Evolutionary conservation across 2,797 vertebrate species (phyloP), one percentile per base, ranked within the genome.

Genomic region (Clarias pachynema): DNA sequence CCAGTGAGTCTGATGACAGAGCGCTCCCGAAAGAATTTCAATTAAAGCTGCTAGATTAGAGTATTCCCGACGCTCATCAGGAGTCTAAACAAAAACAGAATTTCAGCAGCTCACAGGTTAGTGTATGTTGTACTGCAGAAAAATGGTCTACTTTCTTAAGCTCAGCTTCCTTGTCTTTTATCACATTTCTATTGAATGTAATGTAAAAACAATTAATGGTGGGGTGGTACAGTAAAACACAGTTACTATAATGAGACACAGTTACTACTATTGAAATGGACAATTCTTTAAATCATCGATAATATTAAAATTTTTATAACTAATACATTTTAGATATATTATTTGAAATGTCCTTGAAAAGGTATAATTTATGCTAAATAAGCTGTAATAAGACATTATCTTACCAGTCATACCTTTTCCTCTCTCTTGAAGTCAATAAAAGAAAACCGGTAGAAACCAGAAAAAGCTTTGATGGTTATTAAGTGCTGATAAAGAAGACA

Each of bases 21-120:
- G 62, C 34, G 75, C 68, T 86, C 69, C 85, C 53, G 62, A 77
- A 80, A 69, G 29, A 84, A 88, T 88, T 77, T 60, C 84, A 73
- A 82, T 85, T 81, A 81, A 74, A 66, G 78, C 40, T 63, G 12
- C 37, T 14, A 53, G 78, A 85, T 80, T 53, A 63, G 77, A 85
- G 59, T 81, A 80, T 53, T 80, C 34, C 79, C 26, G 63, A 60
- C 12, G 53, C 69, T 63, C 57, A 29, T 84, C 56, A 79, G 31
- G 66, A 5, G 26, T 70, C 37, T 80, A 79, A 44, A 70, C 34
- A 79, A 85, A 80, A 63, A 20, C 5, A 26, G n/a, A 68, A 79
- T 69, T 14, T 29, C 66, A 49, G 49, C 16, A 62, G 16, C 22
- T 65, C 22, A 53, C 40, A 65, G 37, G 34, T 63, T 63, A 29